phyloP scores from a whole-genome alignment of 2,888 invertebrate genomes.

The Ophioninae sp. region DNA sequence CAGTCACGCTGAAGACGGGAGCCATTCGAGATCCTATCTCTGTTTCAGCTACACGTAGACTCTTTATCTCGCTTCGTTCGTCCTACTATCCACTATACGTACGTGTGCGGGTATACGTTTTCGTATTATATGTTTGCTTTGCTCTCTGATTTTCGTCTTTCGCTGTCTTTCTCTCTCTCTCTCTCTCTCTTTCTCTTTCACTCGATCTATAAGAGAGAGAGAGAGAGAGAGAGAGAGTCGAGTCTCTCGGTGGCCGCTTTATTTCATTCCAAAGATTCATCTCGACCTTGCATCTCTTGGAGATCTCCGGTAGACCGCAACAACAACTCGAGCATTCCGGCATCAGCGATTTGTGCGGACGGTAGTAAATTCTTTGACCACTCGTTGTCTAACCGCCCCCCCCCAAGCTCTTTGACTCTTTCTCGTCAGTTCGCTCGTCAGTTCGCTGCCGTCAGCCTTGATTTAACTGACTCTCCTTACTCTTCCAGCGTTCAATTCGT shows the following conservation, averaged over 20 bases:
- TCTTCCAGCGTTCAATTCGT: too few relatives aligned
- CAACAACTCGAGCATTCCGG: slow-evolving; percentile 48
- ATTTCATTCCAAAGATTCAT: slow-evolving; percentile 70
- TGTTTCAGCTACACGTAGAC: slow-evolving; percentile 44
- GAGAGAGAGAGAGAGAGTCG: too few relatives aligned
- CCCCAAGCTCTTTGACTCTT: slow-evolving; percentile 56
- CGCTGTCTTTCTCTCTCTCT: slow-evolving; percentile 24
- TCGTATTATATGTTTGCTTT: slow-evolving; percentile 17
- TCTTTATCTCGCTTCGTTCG: slow-evolving; percentile 58
- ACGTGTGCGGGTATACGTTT: not conserved
- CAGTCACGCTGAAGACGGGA: slow-evolving; percentile 80
- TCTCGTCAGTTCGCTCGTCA: slow-evolving; percentile 53
- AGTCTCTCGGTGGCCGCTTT: slow-evolving; percentile 64
- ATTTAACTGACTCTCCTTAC: not conserved
- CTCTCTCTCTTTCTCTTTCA: slow-evolving; percentile 38
- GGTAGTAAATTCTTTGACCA: slow-evolving; percentile 49
- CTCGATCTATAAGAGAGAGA: slow-evolving; percentile 37
- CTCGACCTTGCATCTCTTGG: slow-evolving; percentile 66
- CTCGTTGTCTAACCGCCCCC: slow-evolving; percentile 30
- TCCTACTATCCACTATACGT: not conserved
- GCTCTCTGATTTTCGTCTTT: slow-evolving; percentile 24
- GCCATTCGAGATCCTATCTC: slow-evolving; percentile 78
- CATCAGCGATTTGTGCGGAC: slow-evolving; percentile 51
- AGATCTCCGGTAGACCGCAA: slow-evolving; percentile 60
- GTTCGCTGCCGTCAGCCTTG: slow-evolving; percentile 20